A percentile compares a stretch with the other conserved stretches of the same genome.
These are phyloP conservation scores for Morus bassanus DNA, from an alignment of 2,797 vertebrate genomes.

Conservation along the genomic window DNA sequence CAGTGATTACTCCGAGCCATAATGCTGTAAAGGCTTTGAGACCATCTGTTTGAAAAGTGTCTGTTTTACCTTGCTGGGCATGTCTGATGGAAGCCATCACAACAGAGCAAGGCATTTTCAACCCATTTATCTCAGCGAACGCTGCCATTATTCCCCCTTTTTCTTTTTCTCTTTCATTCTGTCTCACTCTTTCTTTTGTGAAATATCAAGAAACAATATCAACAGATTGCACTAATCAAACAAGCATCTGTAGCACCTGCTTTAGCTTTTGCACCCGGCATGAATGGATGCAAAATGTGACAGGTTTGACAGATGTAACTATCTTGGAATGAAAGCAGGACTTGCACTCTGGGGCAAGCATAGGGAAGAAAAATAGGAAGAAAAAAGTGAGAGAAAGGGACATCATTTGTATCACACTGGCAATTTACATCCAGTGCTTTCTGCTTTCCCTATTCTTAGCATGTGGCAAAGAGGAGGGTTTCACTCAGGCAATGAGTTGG, in stretches of 20 bases:
- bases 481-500: background rate
- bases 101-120: background rate
- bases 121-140: background rate
- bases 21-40: background rate
- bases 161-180: background rate
- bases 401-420: background rate
- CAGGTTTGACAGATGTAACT: constrained; percentile 2
- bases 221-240: constrained; percentile 30
- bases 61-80: background rate
- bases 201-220: background rate
- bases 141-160: background rate
- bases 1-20: background rate
- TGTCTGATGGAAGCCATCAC: background rate
- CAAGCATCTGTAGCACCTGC: constrained; percentile 14
- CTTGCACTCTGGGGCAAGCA: background rate
- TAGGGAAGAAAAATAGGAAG: background rate
- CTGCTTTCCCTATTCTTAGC: background rate
- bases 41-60: constrained; percentile 25
- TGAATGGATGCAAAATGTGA: background rate
- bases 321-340: background rate
- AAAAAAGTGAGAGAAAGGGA: background rate
- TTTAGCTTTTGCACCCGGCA: background rate
- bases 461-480: background rate
- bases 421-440: background rate
- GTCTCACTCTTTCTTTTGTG: background rate